phyloP scores from a whole-genome alignment of 1,140 invertebrate genomes.

The Nautilus pompilius region DNA sequence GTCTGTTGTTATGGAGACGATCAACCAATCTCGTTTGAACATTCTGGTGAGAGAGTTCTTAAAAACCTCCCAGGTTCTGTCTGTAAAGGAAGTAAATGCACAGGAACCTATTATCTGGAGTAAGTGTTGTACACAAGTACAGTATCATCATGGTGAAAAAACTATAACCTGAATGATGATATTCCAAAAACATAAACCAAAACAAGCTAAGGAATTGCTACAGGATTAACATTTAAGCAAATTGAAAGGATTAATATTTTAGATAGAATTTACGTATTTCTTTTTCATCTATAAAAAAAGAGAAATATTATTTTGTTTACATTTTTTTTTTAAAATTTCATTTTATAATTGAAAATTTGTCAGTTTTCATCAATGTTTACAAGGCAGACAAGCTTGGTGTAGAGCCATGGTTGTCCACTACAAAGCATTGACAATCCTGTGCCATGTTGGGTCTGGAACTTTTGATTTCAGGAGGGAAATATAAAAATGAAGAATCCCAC shows the following conservation, averaged over 20 bases:
- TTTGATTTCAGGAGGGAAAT: no score
- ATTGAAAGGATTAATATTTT: not conserved
- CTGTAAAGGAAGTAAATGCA: conserved; percentile 30
- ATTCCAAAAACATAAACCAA: not conserved
- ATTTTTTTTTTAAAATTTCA: no score
- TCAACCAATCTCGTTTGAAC: conserved; percentile 76
- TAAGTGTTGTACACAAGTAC: conserved; percentile 20
- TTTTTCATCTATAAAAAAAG: not conserved
- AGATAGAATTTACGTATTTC: not conserved
- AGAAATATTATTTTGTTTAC: not conserved
- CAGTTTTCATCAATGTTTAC: no score
- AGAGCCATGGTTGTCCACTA: no score
- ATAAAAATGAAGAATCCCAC: no score
- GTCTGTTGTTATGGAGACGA: conserved; percentile 68
- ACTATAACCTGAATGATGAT: not conserved
- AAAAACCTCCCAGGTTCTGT: conserved; percentile 21
- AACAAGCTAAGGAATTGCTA: not conserved
- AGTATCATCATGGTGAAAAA: not conserved
- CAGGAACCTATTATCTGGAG: conserved; percentile 48
- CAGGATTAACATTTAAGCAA: not conserved
- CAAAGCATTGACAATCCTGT: no score
- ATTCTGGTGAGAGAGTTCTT: conserved; percentile 67
- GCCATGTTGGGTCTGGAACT: no score
- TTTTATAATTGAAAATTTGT: no score
- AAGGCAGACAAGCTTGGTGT: no score